A percentile compares a stretch with the other conserved stretches of the same genome.
These are phyloP conservation scores for Magallana angulata DNA, from an alignment of 1,140 invertebrate species.

Conservation along the genomic window DNA sequence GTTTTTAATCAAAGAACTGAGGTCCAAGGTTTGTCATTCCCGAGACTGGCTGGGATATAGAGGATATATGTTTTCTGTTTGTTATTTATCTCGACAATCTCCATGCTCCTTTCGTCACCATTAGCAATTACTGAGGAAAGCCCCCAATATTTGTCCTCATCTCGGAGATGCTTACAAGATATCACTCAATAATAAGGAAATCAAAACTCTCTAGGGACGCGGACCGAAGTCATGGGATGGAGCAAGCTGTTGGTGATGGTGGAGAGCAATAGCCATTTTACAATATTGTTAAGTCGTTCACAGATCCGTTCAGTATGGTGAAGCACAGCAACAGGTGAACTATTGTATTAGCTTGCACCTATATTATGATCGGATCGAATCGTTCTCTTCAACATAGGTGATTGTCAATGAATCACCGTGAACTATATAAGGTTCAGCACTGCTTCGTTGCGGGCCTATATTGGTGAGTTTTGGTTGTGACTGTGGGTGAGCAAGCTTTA, in stretches of 20 bases:
- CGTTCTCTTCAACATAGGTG: background rate
- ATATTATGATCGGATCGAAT: background rate
- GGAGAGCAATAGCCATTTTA: background rate
- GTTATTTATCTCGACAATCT: background rate
- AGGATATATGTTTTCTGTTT: no score
- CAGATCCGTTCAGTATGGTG: background rate
- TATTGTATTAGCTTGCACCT: background rate
- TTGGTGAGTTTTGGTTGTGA: no score
- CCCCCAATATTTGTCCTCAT: constrained; percentile 24
- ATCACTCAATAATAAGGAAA: constrained; percentile 17
- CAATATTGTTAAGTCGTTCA: background rate
- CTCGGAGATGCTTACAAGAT: constrained; percentile 10
- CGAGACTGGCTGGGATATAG: no score
- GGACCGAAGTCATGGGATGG: background rate
- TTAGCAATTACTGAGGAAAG: constrained; percentile 2
- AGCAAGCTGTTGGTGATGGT: background rate
- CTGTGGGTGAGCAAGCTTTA: no score
- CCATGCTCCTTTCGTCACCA: background rate
- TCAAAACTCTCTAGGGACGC: background rate
- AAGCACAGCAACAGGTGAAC: constrained; percentile 11
- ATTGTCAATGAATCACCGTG: background rate
- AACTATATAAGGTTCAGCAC: background rate
- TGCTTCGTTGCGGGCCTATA: no score
- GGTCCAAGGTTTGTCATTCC: no score
- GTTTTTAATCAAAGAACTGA: no score